Evolutionary conservation across 2,888 invertebrate genomes (phyloP).

Genomic region (Chouioia cunea): DNA sequence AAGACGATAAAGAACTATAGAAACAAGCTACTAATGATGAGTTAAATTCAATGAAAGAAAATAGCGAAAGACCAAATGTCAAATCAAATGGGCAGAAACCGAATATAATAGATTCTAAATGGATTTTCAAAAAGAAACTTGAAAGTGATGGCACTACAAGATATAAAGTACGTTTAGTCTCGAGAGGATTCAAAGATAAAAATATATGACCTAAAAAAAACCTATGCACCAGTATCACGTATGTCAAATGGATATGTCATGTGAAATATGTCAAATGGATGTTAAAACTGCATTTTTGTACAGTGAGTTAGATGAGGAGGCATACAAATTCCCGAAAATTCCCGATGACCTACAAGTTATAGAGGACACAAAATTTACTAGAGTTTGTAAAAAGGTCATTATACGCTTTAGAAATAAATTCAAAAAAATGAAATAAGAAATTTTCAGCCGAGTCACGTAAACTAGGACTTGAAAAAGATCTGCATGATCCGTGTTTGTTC

Average conservation of each 20-base stretch:
- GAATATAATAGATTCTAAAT: constrained; percentile 5
- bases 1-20: constrained; percentile 20
- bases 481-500: constrained; percentile 47
- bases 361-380: constrained; percentile 29
- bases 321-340: constrained; percentile 42
- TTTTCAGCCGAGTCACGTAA: not conserved
- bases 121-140: constrained; percentile 20
- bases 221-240: too few species aligned
- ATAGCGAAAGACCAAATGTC: constrained; percentile 22
- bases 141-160: constrained; percentile 32
- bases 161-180: constrained; percentile 48
- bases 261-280: constrained; percentile 44
- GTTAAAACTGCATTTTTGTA: constrained; percentile 48
- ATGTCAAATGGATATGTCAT: constrained; percentile 28
- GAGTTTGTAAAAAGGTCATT: constrained; percentile 46
- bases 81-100: too few species aligned
- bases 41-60: constrained; percentile 27
- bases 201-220: too few species aligned
- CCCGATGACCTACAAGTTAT: constrained; percentile 41
- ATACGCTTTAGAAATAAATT: constrained; percentile 45
- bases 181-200: constrained; percentile 46
- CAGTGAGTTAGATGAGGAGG: constrained; percentile 40
- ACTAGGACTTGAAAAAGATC: constrained; percentile 1
- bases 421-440: constrained; percentile 1
- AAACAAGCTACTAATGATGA: constrained; percentile 26